Conservation (phyloP, 1,140 invertebrate species). For the Cardiocondyla obscurior region DNA sequence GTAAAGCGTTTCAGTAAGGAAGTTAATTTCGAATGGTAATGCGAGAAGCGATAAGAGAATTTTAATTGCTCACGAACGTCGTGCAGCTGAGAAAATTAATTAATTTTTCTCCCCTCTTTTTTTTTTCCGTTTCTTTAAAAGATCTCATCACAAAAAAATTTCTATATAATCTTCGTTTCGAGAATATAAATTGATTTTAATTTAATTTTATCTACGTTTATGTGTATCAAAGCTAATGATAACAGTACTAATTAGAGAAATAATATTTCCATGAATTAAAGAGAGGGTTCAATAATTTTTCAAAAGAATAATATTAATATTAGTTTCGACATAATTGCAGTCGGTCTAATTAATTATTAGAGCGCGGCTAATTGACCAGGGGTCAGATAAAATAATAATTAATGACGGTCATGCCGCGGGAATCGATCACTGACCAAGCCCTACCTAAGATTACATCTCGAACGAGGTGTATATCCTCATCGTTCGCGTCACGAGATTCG, state of each 20-base stretch:
- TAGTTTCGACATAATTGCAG: not conserved
- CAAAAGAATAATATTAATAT: not conserved
- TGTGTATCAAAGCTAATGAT: not conserved
- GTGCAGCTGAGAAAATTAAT: not conserved
- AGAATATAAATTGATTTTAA: not conserved
- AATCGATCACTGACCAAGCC: conserved; percentile 59
- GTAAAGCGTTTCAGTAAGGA: not conserved
- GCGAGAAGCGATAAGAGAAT: not conserved
- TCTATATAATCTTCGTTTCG: not conserved
- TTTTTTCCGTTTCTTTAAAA: not conserved
- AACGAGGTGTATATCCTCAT: conserved; percentile 49
- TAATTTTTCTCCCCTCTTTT: not conserved
- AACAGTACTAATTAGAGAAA: not conserved
- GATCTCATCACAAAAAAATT: not conserved
- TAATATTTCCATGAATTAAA: not conserved
- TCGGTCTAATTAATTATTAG: conserved; percentile 24
- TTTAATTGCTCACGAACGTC: not conserved
- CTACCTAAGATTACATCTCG: not conserved
- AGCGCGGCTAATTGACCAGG: conserved; percentile 27
- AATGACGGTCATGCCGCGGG: conserved; percentile 59
- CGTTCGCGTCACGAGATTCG: conserved; percentile 48
- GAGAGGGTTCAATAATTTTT: not conserved
- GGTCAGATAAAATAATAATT: conserved; percentile 60
- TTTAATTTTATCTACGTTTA: not conserved
- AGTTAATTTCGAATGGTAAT: not conserved